Evolutionary conservation across 2,797 vertebrate genomes (phyloP).

Genomic region (Hyperoplus immaculatus): DNA sequence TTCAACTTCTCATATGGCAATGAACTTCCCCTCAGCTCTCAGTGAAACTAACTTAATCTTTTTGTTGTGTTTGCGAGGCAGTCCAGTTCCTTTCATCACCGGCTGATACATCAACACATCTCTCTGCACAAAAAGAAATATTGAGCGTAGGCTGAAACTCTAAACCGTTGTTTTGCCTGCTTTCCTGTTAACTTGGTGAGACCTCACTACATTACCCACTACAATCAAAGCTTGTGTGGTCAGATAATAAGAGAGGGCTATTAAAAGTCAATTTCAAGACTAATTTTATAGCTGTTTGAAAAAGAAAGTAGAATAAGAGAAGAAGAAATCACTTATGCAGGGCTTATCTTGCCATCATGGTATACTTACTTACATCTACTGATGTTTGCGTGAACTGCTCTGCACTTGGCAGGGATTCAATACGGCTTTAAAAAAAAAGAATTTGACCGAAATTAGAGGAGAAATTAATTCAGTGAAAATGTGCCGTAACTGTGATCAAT

Average conservation of each 20-base stretch:
- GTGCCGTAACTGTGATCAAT: slow-evolving; percentile 35
- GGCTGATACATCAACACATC: background rate
- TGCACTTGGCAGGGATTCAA: slow-evolving; percentile 50
- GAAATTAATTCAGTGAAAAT: slow-evolving; percentile 32
- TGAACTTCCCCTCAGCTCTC: slow-evolving; percentile 38
- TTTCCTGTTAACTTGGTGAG: background rate
- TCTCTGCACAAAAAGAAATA: background rate
- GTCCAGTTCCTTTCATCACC: background rate
- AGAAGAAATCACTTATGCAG: slow-evolving; percentile 18
- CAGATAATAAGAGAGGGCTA: background rate
- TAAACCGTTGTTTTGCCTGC: background rate
- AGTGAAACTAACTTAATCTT: slow-evolving; percentile 34
- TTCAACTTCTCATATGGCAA: slow-evolving; percentile 49
- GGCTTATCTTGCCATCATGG: slow-evolving; percentile 54
- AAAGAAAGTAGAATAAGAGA: slow-evolving; percentile 6
- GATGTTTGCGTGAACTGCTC: slow-evolving; percentile 44
- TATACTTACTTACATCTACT: slow-evolving; percentile 6
- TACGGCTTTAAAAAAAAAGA: slow-evolving; percentile 49
- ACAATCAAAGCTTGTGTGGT: background rate
- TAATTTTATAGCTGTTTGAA: background rate
- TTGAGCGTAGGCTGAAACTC: background rate
- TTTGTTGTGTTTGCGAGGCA: slow-evolving; percentile 26
- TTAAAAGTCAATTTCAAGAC: background rate
- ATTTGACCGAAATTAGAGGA: slow-evolving; percentile 25
- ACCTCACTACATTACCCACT: background rate